Percentiles rank a stretch among this genome's conserved stretches.
phyloP scores from a whole-genome alignment of 2,113 vertebrate genomes.

The Amia ocellicauda region DNA sequence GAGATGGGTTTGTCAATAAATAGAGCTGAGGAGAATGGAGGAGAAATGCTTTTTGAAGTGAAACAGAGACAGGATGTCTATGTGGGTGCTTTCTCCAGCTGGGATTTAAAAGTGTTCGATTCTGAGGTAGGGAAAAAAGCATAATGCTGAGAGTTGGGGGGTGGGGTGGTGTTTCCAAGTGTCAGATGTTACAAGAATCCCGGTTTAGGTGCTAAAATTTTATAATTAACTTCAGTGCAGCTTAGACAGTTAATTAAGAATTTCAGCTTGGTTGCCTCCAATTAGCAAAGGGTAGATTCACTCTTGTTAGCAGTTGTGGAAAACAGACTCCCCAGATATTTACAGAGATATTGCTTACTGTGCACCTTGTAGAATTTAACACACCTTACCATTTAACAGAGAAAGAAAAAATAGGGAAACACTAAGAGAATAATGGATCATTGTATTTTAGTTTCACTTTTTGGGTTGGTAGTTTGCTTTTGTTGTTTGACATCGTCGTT shows the following conservation, averaged over 20 bases:
- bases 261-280: slow-evolving; percentile 75
- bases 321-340: slow-evolving; percentile 53
- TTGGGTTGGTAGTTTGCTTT: too few relatives aligned
- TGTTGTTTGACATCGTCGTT: too few relatives aligned
- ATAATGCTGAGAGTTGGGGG: slow-evolving; percentile 14
- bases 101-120: neutral
- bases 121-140: neutral
- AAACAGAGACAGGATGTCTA: neutral
- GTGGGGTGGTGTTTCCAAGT: slow-evolving; percentile 58
- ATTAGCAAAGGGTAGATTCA: slow-evolving; percentile 64
- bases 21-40: neutral
- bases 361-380: slow-evolving; percentile 39
- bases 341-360: slow-evolving; percentile 36
- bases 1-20: neutral
- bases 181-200: slow-evolving; percentile 63
- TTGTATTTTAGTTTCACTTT: too few relatives aligned
- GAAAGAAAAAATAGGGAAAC: too few relatives aligned
- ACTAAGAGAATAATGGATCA: too few relatives aligned
- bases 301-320: slow-evolving; percentile 54
- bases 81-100: neutral
- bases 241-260: slow-evolving; percentile 77
- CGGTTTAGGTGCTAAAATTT: slow-evolving; percentile 64
- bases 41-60: neutral
- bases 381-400: too few relatives aligned
- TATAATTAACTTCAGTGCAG: slow-evolving; percentile 74